Base-by-base conservation (phyloP, 35 echinoderm and acorn worm species). In the Stichopus chloronotus region DNA sequence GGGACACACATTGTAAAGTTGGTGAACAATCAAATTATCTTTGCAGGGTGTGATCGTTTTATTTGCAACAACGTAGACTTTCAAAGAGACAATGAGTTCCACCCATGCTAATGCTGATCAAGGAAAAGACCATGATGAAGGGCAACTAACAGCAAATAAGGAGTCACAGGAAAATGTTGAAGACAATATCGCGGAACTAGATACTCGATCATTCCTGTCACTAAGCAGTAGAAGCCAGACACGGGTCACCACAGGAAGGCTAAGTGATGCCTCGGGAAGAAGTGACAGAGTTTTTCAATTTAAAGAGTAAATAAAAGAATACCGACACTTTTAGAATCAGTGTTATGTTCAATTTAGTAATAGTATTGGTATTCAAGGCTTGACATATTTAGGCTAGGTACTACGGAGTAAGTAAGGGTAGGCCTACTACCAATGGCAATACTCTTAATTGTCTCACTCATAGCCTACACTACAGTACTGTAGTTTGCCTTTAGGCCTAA, bases 181-280 rank as follows among this genome's bases (percentile, higher is more conserved):
- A 74, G 69, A n/a, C 13, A 74, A 74, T 74, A 21, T 74, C 69
- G 69, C 69, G 6, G 69, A 74, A 74, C 69, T 74, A 74, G 69
- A 74, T 16, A 74, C 69, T 20, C 69, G 69, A 7, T 74, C 69
- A 21, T n/a, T 74, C 7, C 17, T 74, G 19, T 74, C 69, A 7
- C 7, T 74, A 19, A 74, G 19, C 7, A n/a, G 17, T 20, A 74
- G 22, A 7, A 74, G 6, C 17, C 12, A 21, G 19, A 65, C 61
- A 20, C 14, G 22, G 22, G 13, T n/a, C 17, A 20, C 69, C 69
- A 74, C 69, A n/a, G 69, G 19, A 74, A 74, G 69, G 69, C 69
- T 7, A n/a, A 16, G 69, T 19, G 69, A 74, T 74, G 69, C 22
- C 7, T 74, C 69, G 69, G 17, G 17, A 74, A 74, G 19, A 74